Evolutionary conservation across 2,888 invertebrate species (phyloP), one percentile per base, ranked within the genome.

Genomic region (Spisula solida): DNA sequence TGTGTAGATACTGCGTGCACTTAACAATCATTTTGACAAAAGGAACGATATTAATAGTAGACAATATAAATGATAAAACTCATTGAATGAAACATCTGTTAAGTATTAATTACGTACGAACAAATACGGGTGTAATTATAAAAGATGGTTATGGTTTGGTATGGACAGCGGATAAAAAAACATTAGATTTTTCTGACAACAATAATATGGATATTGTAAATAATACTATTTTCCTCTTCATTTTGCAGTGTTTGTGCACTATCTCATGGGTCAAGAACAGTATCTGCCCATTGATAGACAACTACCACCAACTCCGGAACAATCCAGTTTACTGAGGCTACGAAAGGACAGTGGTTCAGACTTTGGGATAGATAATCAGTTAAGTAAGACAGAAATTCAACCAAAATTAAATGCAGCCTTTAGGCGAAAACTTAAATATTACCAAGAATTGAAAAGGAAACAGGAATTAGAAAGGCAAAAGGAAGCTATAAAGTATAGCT

Each of bases 251-350:
- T 83, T 83, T 31, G 83, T 83, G 31, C 70, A 70, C 20, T 78
- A 83, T 25, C 47, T 83, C 16, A 83, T 48, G 25, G 83, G 83
- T 10, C 83, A 83, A 25, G 83, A 83, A 70, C 29, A 83, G 48
- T 83, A 83, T 34, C 70, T 83, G 10, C 31, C 70, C 6, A 34
- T n/a, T 12, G 51, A 70, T 66, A 82, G 66, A 75, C 31, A 31
- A 10, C 34, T 75, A 18, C 75, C 75, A 18, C 31, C 75, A 12
- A 75, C 75, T 5, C 75, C 75, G 5, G 75, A 75, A 20, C 75
- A 31, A 31, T 18, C 75, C 1, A 75, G 75, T 16, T 75, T 75
- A 34, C 5, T 34, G 25, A 75, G 75, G 16, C 75, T 75, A 31
- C 8, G 75, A 25, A 75, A 75, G 25, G 6, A 75, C 16, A 75